These are phyloP conservation scores for Isoperla grammatica DNA, from an alignment of 2,888 invertebrate species.

Conservation along the genomic window DNA sequence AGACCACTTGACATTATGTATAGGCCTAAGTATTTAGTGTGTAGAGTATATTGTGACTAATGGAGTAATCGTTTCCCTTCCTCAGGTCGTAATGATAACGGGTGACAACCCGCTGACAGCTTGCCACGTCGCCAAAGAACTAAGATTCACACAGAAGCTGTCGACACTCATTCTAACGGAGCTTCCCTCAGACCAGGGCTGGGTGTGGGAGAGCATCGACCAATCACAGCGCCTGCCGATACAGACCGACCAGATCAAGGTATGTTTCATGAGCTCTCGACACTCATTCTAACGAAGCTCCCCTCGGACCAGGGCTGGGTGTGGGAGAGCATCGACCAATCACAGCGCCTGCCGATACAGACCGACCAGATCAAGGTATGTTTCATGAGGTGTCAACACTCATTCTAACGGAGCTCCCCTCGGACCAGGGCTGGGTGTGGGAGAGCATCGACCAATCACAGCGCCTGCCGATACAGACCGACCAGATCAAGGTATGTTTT, in stretches of 20 bases:
- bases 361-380: neutral
- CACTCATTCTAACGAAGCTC: constrained; percentile 55
- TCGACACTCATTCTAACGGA: constrained; percentile 58
- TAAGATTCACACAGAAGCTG: constrained; percentile 76
- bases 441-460: constrained; percentile 64
- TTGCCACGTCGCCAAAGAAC: constrained; percentile 94
- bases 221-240: constrained; percentile 53
- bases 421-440: constrained; percentile 63
- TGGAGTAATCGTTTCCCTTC: constrained; percentile 17
- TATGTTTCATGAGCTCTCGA: constrained; percentile 36
- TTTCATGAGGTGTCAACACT: constrained; percentile 47
- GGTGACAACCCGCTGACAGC: constrained; percentile 99
- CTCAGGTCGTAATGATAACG: constrained; percentile 91
- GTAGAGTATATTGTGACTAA: too few relatives aligned
- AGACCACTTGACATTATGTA: too few relatives aligned
- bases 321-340: constrained; percentile 75
- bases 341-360: constrained; percentile 49
- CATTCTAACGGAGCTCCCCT: constrained; percentile 52
- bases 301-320: constrained; percentile 52
- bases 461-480: constrained; percentile 45
- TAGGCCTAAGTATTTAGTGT: too few relatives aligned
- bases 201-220: constrained; percentile 78
- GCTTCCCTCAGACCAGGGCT: constrained; percentile 45
- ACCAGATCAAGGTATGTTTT: neutral
- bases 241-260: too few relatives aligned